phyloP scores from a whole-genome alignment of 92 coral and sea anemone genomes.

The Montipora capitata region DNA sequence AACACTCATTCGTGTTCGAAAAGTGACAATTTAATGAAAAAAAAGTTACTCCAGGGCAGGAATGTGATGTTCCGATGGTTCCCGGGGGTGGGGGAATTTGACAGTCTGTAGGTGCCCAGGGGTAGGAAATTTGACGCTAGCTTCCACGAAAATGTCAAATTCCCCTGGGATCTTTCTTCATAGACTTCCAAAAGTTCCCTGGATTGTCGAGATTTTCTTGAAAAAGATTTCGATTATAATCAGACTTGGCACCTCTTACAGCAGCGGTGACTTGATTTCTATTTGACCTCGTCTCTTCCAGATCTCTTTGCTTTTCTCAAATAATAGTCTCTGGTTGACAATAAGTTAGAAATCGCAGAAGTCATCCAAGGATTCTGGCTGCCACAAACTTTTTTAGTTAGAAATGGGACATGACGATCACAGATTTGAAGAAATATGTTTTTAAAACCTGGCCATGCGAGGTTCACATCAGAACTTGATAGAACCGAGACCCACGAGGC shows the following conservation, averaged over 20 bases:
- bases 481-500: conserved; percentile 41
- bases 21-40: conserved; percentile 6
- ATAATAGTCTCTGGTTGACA: conserved; percentile 21
- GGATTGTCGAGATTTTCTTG: conserved; percentile 49
- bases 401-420: conserved; percentile 57
- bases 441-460: conserved; percentile 61
- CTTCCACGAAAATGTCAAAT: not conserved
- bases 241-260: conserved; percentile 32
- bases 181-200: conserved; percentile 1
- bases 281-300: not conserved
- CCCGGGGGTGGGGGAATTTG: too few species aligned
- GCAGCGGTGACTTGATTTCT: conserved; percentile 45
- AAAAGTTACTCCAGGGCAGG: too few species aligned
- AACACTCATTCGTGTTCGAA: too few species aligned
- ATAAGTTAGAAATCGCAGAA: not conserved
- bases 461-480: conserved; percentile 24
- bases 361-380: conserved; percentile 28
- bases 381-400: conserved; percentile 52
- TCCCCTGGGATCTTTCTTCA: not conserved
- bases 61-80: too few species aligned
- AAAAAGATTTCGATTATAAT: conserved; percentile 37
- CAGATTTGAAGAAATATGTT: conserved; percentile 42
- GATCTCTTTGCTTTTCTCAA: conserved; percentile 17
- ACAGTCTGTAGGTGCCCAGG: too few species aligned
- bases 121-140: too few species aligned